Evolutionary conservation across 1,140 invertebrate species (phyloP).

Genomic region (Tribolium castaneum): DNA sequence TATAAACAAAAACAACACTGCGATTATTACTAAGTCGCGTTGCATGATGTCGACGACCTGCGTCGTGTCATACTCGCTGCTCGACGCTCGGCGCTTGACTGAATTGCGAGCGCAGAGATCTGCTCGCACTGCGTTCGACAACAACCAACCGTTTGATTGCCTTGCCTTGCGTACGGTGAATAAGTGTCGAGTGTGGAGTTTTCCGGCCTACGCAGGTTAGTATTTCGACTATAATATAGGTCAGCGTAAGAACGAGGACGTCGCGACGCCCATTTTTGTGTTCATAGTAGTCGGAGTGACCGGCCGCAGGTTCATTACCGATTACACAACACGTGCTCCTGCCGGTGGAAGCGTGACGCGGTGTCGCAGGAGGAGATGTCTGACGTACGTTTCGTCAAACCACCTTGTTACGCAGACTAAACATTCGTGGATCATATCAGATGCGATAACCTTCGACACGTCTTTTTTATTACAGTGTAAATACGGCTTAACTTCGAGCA

Average conservation of each 20-base stretch:
- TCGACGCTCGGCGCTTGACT: slow-evolving; percentile 39
- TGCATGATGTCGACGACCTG: slow-evolving; percentile 41
- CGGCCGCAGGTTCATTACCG: slow-evolving; percentile 2
- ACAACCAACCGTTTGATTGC: not conserved
- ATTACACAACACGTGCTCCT: not conserved
- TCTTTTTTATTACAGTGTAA: not conserved
- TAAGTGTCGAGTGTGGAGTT: not conserved
- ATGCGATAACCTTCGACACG: not conserved
- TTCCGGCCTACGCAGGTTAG: slow-evolving; percentile 8
- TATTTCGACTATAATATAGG: not conserved
- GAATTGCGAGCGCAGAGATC: not conserved
- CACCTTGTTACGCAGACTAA: not conserved
- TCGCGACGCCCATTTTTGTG: not conserved
- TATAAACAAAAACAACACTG: not conserved
- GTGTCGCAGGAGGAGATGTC: not conserved
- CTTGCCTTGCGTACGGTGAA: not conserved
- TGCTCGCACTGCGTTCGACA: not conserved
- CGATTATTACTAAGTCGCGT: slow-evolving; percentile 43
- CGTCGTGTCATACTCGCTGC: slow-evolving; percentile 41
- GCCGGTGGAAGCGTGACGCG: not conserved
- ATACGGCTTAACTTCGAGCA: not conserved
- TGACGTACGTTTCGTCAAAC: not conserved
- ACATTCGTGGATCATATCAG: not conserved
- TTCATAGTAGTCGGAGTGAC: not conserved
- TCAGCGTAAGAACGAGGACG: not conserved